Base-by-base conservation (phyloP, 1,140 invertebrate genomes). In the Carposina sasakii region DNA sequence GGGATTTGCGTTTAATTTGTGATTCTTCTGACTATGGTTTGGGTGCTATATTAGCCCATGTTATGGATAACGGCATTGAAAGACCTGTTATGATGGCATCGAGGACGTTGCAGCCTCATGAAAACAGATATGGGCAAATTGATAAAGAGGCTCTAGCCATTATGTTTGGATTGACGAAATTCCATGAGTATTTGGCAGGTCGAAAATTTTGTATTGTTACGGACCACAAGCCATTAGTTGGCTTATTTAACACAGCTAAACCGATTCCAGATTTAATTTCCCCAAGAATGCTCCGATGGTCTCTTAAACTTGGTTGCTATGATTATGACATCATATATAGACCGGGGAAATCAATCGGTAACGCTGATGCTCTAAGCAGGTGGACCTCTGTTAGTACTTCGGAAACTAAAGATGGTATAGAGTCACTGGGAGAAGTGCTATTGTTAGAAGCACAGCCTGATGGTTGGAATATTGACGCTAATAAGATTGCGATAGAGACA, bases 11-110 rank as follows among this genome's bases (percentile, higher is more conserved):
- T 13, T n/a, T 46, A 8, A n/a, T 46, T 26, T 46, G 44, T 16
- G 44, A 46, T 20, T 34, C 44, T 6, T 36, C 31, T 16, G 44
- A 34, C 15, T 36, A 24, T 9, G 44, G 42, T 6, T n/a, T 44
- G 16, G 42, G 42, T 13, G 42, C 42, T 10, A 19, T 44, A 9
- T 33, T 44, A 8, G 42, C 16, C 2, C 42, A 44, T 17, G 16
- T 9, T 5, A 31, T 44, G 42, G 42, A 44, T 16, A 60, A 81
- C 60, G 67, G 60, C 15, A 21, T 31, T 0, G 72, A 84, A 50
- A 33, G 56, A 41, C 81, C 81, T 2, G 75, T 87, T 20, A 67
- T 70, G 13, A 87, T 76, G 63, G 72, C 76, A 4, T 85, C 74
- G 1, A 22, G 77, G 39, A 48, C 55, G 4, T 21, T 52, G 22